phyloP scores from a whole-genome alignment of 2,113 vertebrate genomes.

The Paraplagusia blochii region DNA sequence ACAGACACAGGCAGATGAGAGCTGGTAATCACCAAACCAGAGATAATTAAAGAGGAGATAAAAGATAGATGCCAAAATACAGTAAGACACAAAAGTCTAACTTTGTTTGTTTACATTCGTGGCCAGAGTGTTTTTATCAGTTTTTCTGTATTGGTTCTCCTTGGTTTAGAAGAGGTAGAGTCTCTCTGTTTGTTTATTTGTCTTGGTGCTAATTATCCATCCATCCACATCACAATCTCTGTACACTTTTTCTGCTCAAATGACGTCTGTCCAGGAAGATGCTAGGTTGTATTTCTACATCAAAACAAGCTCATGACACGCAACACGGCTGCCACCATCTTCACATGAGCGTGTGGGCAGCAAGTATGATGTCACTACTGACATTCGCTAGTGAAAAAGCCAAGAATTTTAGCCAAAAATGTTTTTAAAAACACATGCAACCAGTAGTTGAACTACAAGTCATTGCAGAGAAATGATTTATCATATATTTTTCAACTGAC shows the following conservation, averaged over 20 bases:
- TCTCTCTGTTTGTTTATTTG: slow-evolving; percentile 36
- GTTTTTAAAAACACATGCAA: no score
- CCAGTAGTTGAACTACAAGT: no score
- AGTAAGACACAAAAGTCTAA: not conserved
- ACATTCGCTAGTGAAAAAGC: no score
- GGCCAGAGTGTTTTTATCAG: slow-evolving; percentile 16
- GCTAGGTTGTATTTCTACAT: slow-evolving; percentile 40
- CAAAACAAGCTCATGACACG: slow-evolving; percentile 35
- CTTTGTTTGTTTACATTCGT: slow-evolving; percentile 46
- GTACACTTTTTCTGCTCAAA: slow-evolving; percentile 24
- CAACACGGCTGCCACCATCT: slow-evolving; percentile 21
- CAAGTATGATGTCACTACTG: slow-evolving; percentile 38
- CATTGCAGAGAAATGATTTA: no score
- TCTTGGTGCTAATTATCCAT: slow-evolving; percentile 21
- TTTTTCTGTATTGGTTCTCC: not conserved
- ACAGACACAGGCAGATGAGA: not conserved
- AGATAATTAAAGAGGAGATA: slow-evolving; percentile 11
- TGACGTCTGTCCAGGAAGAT: slow-evolving; percentile 35
- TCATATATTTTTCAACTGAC: no score
- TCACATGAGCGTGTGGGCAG: slow-evolving; percentile 28
- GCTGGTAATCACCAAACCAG: slow-evolving; percentile 4
- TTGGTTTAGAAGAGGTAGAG: slow-evolving; percentile 39
- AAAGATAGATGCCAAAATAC: not conserved
- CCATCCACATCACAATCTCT: slow-evolving; percentile 16
- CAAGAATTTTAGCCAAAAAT: no score